Base-by-base conservation (phyloP, 1,140 invertebrate genomes). In the Myzus persicae region DNA sequence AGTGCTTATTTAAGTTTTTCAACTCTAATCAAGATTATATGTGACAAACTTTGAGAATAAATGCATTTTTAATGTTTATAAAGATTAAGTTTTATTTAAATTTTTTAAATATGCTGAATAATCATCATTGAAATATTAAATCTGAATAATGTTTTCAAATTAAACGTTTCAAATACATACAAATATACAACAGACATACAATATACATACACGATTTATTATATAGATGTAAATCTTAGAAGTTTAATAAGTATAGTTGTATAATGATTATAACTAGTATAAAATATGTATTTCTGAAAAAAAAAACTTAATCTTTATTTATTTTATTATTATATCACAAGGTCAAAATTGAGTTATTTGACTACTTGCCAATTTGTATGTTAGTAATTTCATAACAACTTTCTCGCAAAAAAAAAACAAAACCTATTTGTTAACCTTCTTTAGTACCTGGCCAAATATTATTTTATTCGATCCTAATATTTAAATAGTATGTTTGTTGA, bases 311-410 rank as follows among this genome's bases (percentile, higher is more conserved):
- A 24, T 84, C 36, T 14, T 46, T 87, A 87, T 87, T 87, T 31
- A 44, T 87, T 87, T 11, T 87, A 14, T 87, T 46, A 36, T 48
- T 48, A 48, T 48, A 36, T 88, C 51, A 36, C 85, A 48, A 88
- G 85, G 85, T 88, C 11, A 20, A 48, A 88, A 88, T 88, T 22
- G 1, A 26, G 26, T 44, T 85, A 85, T 31, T 44, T 42, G 31
- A 48, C 46, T 51, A 48, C 31, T 88, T 88, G 85, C 85, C 44
- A 88, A n/a, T 88, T 9, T 88, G 48, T 88, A 48, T 48, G 44
- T 36, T 48, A 88, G 85, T 1, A 24, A 48, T 88, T 88, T 88
- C 85, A 31, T 88, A 88, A 88, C 46, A 51, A 88, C 44, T 48
- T 48, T 44, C 6, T 88, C 46, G 44, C 85, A 46, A 22, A 48